A percentile compares a stretch with the other conserved stretches of the same genome.
Evolutionary conservation across 2,888 invertebrate species (phyloP).

Genomic region (Physocephala rufipes): DNA sequence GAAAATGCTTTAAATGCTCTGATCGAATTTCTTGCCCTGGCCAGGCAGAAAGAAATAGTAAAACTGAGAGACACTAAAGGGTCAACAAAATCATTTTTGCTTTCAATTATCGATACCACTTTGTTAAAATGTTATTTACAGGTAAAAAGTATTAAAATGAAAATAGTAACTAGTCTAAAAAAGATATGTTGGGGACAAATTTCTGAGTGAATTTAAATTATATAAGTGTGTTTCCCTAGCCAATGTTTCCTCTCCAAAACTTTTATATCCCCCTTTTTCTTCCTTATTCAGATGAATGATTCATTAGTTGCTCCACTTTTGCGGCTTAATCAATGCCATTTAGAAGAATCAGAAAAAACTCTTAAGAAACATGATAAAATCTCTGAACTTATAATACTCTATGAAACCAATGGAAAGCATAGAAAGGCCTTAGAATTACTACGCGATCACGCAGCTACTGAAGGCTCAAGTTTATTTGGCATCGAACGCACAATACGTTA

Average conservation of each 20-base stretch:
- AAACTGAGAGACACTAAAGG: slow-evolving; percentile 61
- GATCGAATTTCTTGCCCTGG: slow-evolving; percentile 88
- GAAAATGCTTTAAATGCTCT: slow-evolving; percentile 89
- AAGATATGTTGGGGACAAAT: too few species aligned
- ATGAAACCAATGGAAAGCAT: slow-evolving; percentile 93
- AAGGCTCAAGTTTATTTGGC: slow-evolving; percentile 77
- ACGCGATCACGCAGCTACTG: slow-evolving; percentile 74
- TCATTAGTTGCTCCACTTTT: slow-evolving; percentile 91
- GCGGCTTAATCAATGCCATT: slow-evolving; percentile 89
- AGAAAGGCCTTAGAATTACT: slow-evolving; percentile 89
- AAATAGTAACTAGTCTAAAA: too few species aligned
- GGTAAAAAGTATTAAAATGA: slow-evolving; percentile 67
- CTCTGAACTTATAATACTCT: slow-evolving; percentile 93
- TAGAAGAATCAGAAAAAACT: slow-evolving; percentile 92
- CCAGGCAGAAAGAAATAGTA: slow-evolving; percentile 68
- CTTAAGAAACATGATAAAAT: slow-evolving; percentile 87
- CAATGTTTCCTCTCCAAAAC: too few species aligned
- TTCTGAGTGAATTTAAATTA: too few species aligned
- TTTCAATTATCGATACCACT: slow-evolving; percentile 97
- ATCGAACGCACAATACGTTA: slow-evolving; percentile 88
- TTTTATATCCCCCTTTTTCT: too few species aligned
- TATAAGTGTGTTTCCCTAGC: too few species aligned
- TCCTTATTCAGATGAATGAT: slow-evolving; percentile 83
- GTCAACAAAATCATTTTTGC: slow-evolving; percentile 64
- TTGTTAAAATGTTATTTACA: slow-evolving; percentile 95